Evolutionary conservation across 2,797 vertebrate species (phyloP), one percentile per base, ranked within the genome.

Genomic region (Molothrus aeneus): DNA sequence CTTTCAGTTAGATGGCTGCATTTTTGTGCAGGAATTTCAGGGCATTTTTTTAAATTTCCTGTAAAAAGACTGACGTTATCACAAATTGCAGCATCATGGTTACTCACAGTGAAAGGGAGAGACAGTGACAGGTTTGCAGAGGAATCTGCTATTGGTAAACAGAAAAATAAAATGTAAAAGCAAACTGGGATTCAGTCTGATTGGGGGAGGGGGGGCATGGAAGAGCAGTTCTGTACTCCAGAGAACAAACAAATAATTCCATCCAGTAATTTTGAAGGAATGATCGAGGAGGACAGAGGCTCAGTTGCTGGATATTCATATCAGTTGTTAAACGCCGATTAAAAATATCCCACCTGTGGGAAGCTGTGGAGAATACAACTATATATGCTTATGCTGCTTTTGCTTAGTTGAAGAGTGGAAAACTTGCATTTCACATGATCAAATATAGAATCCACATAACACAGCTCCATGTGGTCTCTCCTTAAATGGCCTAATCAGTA

Each of bases 141-240:
- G 80, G 61, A 94, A 86, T 60, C 79, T 92, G 68, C n/a, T 51
- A 40, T 34, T 51, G 50, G 71, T 17, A 63, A 90, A 91, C 3
- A 90, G 34, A 77, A 92, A 93, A 94, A 63, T 45, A 69, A 83
- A 96, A 94, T 31, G 31, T 21, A 73, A 91, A 90, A 48, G 7
- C 34, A 75, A 95, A 78, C 38, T 50, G 32, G 17, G 34, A 83
- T 88, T 86, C 66, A 73, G 75, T 60, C 13, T 93, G 54, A 42
- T 3, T 48, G 16, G 9, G 40, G n/a, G 6, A 4, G 8, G 7
- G 9, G 7, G 12, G 8, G 8, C 22, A 77, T 20, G 32, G 64
- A 78, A 68, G 8, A 79, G 31, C 10, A 34, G 47, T 57, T 73
- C 34, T 75, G n/a, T 88, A 53, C 79, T 63, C 53, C 1, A 7